These are phyloP conservation scores for Taphrorychus bicolor DNA, from an alignment of 2,888 invertebrate species.

Conservation along the genomic window DNA sequence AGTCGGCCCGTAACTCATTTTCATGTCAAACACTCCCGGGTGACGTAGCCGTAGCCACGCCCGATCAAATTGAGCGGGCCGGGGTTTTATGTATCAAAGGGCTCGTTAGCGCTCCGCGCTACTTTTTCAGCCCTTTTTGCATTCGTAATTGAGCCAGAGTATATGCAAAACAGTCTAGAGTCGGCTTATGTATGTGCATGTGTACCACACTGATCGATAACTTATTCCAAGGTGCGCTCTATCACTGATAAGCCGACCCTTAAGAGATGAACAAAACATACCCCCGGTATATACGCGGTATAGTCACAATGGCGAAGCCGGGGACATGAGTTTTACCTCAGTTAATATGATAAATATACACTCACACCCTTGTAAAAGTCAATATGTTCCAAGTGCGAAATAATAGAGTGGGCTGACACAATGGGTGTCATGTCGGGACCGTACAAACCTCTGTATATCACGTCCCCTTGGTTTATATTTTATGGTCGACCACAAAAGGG, in stretches of 20 bases:
- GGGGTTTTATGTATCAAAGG: constrained; percentile 36
- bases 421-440: constrained; percentile 57
- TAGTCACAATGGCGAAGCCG: neutral
- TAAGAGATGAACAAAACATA: neutral
- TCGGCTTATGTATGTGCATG: constrained; percentile 3
- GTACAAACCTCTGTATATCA: constrained; percentile 42
- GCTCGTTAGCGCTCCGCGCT: constrained; percentile 31
- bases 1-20: constrained; percentile 33
- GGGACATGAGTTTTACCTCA: constrained; percentile 13
- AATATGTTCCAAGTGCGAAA: constrained; percentile 59
- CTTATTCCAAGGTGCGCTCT: neutral
- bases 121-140: constrained; percentile 37
- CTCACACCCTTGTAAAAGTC: constrained; percentile 54
- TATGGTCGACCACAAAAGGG: constrained; percentile 46
- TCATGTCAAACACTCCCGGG: constrained; percentile 39
- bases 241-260: neutral
- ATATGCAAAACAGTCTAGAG: constrained; percentile 15
- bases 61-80: constrained; percentile 34
- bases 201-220: neutral
- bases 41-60: constrained; percentile 33
- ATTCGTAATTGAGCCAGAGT: constrained; percentile 28
- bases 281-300: too few relatives aligned
- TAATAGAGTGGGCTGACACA: constrained; percentile 59
- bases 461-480: constrained; percentile 33
- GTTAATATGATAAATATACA: constrained; percentile 37